Evolutionary conservation across 1,140 invertebrate species (phyloP), one percentile per base, ranked within the genome.

Genomic region (Aphaenogaster ashmeadi): DNA sequence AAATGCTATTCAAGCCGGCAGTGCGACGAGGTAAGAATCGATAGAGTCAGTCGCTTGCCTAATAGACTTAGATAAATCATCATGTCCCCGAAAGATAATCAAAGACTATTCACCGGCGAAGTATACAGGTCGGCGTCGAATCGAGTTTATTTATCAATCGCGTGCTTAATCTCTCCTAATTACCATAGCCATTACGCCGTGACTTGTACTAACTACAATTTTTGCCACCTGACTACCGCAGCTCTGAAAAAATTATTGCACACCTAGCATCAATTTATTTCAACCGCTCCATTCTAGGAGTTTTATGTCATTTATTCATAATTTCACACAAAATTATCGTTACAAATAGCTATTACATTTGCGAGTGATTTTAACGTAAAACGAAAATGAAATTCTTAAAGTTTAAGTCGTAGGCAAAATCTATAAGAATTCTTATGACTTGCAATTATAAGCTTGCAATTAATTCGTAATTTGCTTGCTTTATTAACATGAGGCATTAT

Each of bases 181-280:
- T 88, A 86, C 83, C 44, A 56, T 54, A 69, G 87, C 88, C 89
- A 92, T 92, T 92, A 92, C 89, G 89, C 77, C 79, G 88, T 89
- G 87, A 92, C 91, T 92, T 92, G 91, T 93, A 84, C 87, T 91
- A 91, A 93, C 91, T 91, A 90, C 87, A 90, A 92, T 58, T 88
- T 88, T 90, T 86, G 86, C 74, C 67, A 69, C 66, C 58, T 67
- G 75, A 69, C 64, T n/a, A n/a, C 13, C 33, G 2, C 36, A 21
- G 36, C 6, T 36, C 41, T n/a, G 15, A 56, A 81, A 78, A 54
- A 71, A n/a, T 81, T 71, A 71, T 56, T n/a, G 21, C 15, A 33
- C 15, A 47, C 58, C 15, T 41, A 15, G 15, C 41, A n/a, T 79
- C 58, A 44, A 81, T 71, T 11, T 69, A 81, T 33, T 71, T 71